phyloP scores from a whole-genome alignment of 2,797 vertebrate genomes.

The Antrozous pallidus region DNA sequence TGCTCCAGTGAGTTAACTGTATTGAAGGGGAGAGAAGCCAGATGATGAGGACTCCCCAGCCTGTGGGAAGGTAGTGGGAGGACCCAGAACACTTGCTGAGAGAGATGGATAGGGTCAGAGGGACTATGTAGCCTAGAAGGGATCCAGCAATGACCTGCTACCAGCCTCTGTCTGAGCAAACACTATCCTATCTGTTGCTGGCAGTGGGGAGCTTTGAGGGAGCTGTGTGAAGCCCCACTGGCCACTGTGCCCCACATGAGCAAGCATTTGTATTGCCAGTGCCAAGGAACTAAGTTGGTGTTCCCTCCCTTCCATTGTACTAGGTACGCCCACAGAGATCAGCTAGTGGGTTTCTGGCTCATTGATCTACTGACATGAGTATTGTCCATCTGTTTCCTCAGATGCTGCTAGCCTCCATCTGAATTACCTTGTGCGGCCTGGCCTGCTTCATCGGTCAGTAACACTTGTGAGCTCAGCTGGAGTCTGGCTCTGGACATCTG shows the following conservation, averaged over 20 bases:
- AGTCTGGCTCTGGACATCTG: background rate
- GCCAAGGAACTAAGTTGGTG: background rate
- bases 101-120: background rate
- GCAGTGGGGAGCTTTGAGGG: background rate
- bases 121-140: no score
- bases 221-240: background rate
- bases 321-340: background rate
- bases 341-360: background rate
- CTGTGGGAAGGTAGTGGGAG: background rate
- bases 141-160: background rate
- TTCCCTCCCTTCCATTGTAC: background rate
- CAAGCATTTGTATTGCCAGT: background rate
- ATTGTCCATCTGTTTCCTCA: conserved; percentile 26
- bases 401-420: background rate
- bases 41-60: background rate
- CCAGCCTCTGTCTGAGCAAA: background rate
- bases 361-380: background rate
- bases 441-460: background rate
- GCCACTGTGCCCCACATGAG: background rate
- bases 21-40: background rate
- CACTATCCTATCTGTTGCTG: background rate
- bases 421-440: background rate
- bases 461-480: background rate
- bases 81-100: background rate
- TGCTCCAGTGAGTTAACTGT: background rate